Conservation (phyloP, 2,888 invertebrate genomes). For the Xanthostigma xanthostigma region DNA sequence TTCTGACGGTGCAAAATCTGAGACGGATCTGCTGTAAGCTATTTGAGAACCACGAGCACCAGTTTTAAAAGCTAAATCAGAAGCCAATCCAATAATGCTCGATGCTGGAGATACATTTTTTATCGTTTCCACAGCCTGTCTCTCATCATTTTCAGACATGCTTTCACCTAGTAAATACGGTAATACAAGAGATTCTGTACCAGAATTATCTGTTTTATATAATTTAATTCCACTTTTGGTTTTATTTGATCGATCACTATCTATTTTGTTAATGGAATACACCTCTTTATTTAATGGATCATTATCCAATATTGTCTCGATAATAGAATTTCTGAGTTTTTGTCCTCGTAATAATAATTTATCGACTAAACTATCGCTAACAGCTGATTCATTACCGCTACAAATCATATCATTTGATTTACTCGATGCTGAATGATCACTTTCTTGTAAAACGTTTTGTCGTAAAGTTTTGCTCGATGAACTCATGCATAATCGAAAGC, state of each 20-base stretch:
- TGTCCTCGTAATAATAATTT: conserved; percentile 24
- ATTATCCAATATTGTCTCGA: conserved; percentile 26
- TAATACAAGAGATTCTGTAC: conserved; percentile 15
- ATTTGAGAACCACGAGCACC: neutral
- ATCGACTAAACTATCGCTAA: conserved; percentile 15
- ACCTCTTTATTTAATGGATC: conserved; percentile 23
- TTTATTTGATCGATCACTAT: neutral
- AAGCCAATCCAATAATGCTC: conserved; percentile 1
- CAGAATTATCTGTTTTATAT: conserved; percentile 13
- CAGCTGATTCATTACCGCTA: neutral
- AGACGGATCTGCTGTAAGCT: neutral
- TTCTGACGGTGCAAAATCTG: too few species aligned
- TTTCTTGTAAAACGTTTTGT: neutral
- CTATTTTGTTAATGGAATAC: conserved; percentile 5
- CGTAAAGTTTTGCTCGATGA: neutral
- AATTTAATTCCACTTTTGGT: conserved; percentile 3
- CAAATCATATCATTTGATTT: neutral
- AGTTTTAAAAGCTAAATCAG: conserved; percentile 1
- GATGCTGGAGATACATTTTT: conserved; percentile 25
- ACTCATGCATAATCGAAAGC: conserved; percentile 2
- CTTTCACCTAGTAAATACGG: conserved; percentile 27
- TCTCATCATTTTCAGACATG: conserved; percentile 26
- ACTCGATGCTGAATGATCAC: neutral
- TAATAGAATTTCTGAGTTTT: conserved; percentile 25
- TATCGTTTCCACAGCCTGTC: conserved; percentile 27